phyloP scores from a whole-genome alignment of 2,888 invertebrate species.

The Melipona beecheii region DNA sequence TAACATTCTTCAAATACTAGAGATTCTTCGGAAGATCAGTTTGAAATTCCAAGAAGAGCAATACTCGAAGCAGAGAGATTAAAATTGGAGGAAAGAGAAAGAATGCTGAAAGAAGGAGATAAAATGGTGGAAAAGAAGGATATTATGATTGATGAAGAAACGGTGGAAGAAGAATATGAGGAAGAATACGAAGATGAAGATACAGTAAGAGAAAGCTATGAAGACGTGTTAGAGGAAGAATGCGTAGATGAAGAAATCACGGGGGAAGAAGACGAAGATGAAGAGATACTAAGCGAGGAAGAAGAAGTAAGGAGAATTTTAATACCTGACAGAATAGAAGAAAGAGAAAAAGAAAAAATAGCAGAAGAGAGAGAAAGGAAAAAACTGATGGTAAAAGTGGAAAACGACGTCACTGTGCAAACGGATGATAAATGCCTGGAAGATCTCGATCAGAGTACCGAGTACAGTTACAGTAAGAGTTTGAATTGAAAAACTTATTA shows the following conservation, averaged over 20 bases:
- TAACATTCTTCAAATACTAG: conserved; percentile 54
- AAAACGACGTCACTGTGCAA: conserved; percentile 35
- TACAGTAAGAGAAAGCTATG: background rate
- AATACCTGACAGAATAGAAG: too few species aligned
- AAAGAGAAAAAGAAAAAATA: background rate
- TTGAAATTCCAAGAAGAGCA: background rate
- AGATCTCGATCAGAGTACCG: conserved; percentile 50
- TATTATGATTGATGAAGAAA: background rate
- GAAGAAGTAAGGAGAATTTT: background rate
- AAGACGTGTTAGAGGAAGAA: background rate
- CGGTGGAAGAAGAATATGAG: background rate
- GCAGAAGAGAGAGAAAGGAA: background rate
- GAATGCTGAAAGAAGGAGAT: background rate
- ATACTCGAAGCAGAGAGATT: background rate
- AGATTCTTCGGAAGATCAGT: conserved; percentile 80
- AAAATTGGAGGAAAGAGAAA: background rate
- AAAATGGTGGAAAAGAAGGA: background rate
- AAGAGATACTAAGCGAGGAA: background rate
- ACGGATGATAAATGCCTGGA: conserved; percentile 44
- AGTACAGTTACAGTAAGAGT: conserved; percentile 73
- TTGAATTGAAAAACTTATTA: background rate
- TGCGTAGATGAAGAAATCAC: background rate
- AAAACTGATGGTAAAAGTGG: background rate
- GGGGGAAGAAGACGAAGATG: background rate
- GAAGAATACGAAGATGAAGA: background rate